A percentile compares a stretch with the other conserved stretches of the same genome.
These are phyloP conservation scores for Neopipo cinnamomea DNA, from an alignment of 2,113 vertebrate species.

Conservation along the genomic window DNA sequence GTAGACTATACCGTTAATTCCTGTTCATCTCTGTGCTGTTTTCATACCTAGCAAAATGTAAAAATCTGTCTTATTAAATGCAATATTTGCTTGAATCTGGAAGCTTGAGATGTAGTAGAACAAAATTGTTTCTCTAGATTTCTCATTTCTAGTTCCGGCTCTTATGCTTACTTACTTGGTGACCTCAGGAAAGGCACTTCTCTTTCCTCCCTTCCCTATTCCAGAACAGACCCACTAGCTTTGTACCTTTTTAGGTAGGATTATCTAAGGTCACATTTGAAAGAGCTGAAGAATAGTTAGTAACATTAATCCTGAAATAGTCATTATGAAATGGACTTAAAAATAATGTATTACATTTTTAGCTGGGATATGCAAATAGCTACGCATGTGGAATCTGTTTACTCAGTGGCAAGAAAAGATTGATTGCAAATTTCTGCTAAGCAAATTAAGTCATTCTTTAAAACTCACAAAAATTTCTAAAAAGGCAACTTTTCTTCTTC, in stretches of 20 bases:
- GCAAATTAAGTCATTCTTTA: conserved; percentile 64
- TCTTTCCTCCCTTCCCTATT: not conserved
- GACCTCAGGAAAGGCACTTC: not conserved
- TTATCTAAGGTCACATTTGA: conserved; percentile 24
- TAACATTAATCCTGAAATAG: conserved; percentile 40
- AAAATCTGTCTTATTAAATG: not conserved
- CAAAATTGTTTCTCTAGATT: not conserved
- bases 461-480: conserved; percentile 53
- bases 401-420: conserved; percentile 63
- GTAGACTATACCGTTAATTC: not conserved
- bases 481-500: conserved; percentile 39
- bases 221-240: not conserved
- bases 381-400: conserved; percentile 55
- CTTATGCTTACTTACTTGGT: not conserved
- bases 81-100: not conserved
- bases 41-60: not conserved
- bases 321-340: conserved; percentile 59
- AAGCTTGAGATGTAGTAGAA: not conserved
- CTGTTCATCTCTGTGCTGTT: not conserved
- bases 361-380: conserved; percentile 57
- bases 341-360: conserved; percentile 64
- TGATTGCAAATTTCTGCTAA: conserved; percentile 63
- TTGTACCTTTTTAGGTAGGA: not conserved
- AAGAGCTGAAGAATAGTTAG: conserved; percentile 22
- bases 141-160: not conserved